Conservation (phyloP, 2,113 vertebrate genomes). For the Urocolius indicus region DNA sequence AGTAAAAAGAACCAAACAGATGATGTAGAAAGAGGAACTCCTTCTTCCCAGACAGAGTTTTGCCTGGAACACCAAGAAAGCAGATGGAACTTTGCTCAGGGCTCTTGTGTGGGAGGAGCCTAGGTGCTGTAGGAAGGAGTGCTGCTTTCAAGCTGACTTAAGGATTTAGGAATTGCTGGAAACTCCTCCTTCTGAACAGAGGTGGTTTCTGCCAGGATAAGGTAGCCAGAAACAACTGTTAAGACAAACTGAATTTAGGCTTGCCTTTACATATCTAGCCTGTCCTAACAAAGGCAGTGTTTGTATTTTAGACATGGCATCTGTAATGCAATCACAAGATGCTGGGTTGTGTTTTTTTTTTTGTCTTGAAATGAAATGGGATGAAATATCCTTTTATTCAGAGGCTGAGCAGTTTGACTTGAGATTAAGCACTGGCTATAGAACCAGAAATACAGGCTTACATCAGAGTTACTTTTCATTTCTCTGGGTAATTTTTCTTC, state of each 20-base stretch:
- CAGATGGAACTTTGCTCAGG: not conserved
- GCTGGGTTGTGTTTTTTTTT: not conserved
- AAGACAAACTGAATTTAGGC: not conserved
- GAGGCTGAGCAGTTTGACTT: not conserved
- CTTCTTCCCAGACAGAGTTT: not conserved
- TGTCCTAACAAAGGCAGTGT: not conserved
- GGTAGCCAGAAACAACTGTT: not conserved
- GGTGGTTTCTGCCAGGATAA: not conserved
- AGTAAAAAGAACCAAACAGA: not conserved
- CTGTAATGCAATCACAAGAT: not conserved
- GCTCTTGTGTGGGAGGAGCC: not conserved
- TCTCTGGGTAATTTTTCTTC: too few species aligned
- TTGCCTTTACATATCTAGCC: not conserved
- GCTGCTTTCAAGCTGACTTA: not conserved
- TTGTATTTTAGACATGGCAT: not conserved
- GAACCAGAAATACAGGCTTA: constrained; percentile 1
- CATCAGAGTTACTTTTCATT: not conserved
- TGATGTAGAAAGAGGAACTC: not conserved
- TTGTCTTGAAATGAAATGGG: not conserved
- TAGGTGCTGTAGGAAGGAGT: not conserved
- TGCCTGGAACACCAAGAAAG: not conserved
- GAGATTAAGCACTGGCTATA: not conserved
- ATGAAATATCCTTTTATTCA: not conserved
- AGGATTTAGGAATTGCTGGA: not conserved
- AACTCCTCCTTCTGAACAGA: not conserved